Conservation (phyloP, 2,113 vertebrate genomes). For the Heliornis fulica region DNA sequence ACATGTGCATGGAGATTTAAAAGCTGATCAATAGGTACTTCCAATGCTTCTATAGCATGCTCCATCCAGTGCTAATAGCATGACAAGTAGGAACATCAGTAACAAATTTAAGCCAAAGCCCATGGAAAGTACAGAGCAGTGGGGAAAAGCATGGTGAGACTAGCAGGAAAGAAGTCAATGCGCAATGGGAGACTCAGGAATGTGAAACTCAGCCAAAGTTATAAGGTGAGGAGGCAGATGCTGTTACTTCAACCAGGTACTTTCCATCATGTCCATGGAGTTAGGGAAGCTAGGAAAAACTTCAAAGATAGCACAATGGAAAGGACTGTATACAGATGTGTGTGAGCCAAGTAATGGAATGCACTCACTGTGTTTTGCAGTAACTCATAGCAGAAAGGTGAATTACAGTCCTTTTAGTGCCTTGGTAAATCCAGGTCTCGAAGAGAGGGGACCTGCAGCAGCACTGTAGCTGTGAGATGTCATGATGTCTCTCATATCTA, state of each 20-base stretch:
- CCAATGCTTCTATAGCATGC: rapidly evolving
- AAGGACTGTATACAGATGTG: not conserved
- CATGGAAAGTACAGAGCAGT: not conserved
- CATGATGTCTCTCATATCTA: not conserved
- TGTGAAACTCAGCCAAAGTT: not conserved
- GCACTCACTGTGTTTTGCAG: not conserved
- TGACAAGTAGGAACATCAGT: not conserved
- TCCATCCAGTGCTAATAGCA: not conserved
- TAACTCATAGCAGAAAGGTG: not conserved
- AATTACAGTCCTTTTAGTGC: not conserved
- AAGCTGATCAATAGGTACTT: not conserved
- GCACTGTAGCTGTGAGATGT: not conserved
- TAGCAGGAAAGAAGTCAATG: not conserved
- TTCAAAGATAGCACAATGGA: not conserved
- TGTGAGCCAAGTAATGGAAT: not conserved
- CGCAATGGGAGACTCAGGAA: not conserved
- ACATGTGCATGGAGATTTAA: not conserved
- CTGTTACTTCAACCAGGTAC: rapidly evolving
- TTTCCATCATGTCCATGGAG: not conserved
- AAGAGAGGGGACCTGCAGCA: not conserved
- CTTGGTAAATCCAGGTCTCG: not conserved
- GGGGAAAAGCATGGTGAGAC: not conserved
- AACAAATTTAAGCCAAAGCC: not conserved
- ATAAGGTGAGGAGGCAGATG: not conserved
- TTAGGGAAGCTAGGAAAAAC: not conserved